Percentiles rank a stretch among this genome's conserved stretches.
Evolutionary conservation across 2,888 invertebrate species (phyloP).

Genomic region (Lasioglossum pauxillum): DNA sequence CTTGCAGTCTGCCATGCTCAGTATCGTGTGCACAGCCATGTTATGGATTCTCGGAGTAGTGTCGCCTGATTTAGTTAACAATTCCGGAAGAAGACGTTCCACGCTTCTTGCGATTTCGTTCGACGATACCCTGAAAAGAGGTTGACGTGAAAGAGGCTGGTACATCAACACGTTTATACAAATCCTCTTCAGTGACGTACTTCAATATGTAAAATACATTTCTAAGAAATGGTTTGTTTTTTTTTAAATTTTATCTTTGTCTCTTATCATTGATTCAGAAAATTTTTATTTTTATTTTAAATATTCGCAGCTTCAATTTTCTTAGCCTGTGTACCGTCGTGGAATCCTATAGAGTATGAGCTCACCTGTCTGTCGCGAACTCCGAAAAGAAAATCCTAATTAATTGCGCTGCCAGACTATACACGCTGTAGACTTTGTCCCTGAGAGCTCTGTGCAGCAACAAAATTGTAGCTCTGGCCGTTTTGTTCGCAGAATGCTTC

Average conservation of each 20-base stretch:
- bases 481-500: constrained; percentile 90
- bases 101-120: constrained; percentile 93
- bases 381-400: constrained; percentile 92
- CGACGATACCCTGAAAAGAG: constrained; percentile 88
- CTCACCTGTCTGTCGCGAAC: constrained; percentile 92
- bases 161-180: neutral
- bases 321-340: no score
- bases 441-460: constrained; percentile 92
- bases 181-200: neutral
- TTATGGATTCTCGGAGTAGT: constrained; percentile 94
- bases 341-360: neutral
- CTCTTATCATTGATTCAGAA: no score
- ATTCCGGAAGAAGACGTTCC: constrained; percentile 93
- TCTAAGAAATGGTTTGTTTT: no score
- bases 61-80: constrained; percentile 94
- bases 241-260: no score
- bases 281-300: no score
- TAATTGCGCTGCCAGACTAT: constrained; percentile 93
- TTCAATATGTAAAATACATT: no score
- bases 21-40: constrained; percentile 94
- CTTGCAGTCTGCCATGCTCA: constrained; percentile 93
- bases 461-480: constrained; percentile 92
- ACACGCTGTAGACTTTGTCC: constrained; percentile 95
- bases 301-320: no score
- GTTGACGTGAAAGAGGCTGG: neutral